Evolutionary conservation across 2,113 vertebrate species (phyloP), one percentile per base, ranked within the genome.

Genomic region (Dolichallabes microphthalmus): DNA sequence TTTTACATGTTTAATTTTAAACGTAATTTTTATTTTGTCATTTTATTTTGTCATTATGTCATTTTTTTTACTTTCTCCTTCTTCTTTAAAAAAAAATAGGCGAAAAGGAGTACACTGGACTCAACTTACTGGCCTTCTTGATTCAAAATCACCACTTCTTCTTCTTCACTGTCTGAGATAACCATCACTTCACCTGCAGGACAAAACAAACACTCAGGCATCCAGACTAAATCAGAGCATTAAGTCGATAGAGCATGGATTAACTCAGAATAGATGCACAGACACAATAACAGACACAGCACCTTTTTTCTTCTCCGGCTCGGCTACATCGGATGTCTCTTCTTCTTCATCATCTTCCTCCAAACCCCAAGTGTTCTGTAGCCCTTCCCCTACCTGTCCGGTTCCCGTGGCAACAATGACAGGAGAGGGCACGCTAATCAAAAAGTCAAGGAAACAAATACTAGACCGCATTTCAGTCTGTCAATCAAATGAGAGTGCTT

Each of bases 81-180:
- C n/a, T n/a, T n/a, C n/a, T n/a, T n/a, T n/a, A n/a, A n/a, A n/a
- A n/a, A n/a, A n/a, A n/a, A n/a, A n/a, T n/a, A n/a, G n/a, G 17
- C 14, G 35, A 20, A 12, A 11, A 13, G 69, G 68, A 22, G 32
- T 2, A 19, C 50, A 11, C 25, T 25, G 39, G 71, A 52, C 39
- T 32, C 6, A 12, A 87, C 86, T 82, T 69, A 87, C 86, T 52
- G 17, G 20, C 14, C 7, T 58, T 69, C 57, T 68, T 76, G 94
- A 25, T 97, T 93, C 80, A 99, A 93, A 88, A 99, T 95, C 83
- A 99, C 89, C 74, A 97, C 96, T 15, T 98, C 97, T 75, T 99
- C 98, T 82, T 99, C 98, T 90, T 99, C 98, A 2, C 95, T 99
- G 90, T 98, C 98, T 0, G 97, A 98, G 85, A 99, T 91, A 3